Percentiles rank a stretch among this genome's conserved stretches.
phyloP scores from a whole-genome alignment of 2,888 invertebrate genomes.

The Drosophila aldrichi region DNA sequence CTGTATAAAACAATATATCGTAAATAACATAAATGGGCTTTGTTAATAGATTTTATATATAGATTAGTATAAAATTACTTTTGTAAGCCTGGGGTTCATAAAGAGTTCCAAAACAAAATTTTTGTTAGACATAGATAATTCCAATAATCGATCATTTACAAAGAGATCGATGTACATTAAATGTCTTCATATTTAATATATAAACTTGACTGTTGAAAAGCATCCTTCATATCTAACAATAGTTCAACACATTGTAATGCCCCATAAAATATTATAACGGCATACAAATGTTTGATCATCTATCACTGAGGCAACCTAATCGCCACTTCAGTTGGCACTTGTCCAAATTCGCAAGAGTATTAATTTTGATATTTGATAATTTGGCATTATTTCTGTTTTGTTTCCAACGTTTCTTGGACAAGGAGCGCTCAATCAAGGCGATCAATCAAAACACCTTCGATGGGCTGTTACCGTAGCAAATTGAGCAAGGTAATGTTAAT shows the following conservation, averaged over 20 bases:
- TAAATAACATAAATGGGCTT: neutral
- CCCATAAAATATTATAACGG: neutral
- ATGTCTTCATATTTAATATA: neutral
- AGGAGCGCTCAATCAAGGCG: constrained; percentile 46
- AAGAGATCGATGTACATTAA: neutral
- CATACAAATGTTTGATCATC: constrained; percentile 25
- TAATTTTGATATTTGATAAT: constrained; percentile 1
- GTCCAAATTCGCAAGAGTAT: constrained; percentile 41
- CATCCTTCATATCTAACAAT: neutral
- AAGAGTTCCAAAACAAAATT: too few relatives aligned
- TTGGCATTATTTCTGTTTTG: constrained; percentile 11
- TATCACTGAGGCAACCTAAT: constrained; percentile 43
- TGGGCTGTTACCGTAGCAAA: constrained; percentile 63
- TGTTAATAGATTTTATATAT: neutral
- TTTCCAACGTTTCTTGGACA: constrained; percentile 3
- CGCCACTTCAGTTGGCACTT: constrained; percentile 33
- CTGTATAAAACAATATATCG: neutral
- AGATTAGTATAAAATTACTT: neutral
- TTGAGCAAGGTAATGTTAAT: constrained; percentile 65
- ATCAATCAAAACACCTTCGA: constrained; percentile 66
- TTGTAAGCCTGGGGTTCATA: too few relatives aligned
- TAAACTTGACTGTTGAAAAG: neutral
- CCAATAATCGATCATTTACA: neutral
- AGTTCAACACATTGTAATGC: neutral
- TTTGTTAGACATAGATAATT: neutral